Evolutionary conservation across 1,140 invertebrate species (phyloP).

Genomic region (Zaprionus taronus): DNA sequence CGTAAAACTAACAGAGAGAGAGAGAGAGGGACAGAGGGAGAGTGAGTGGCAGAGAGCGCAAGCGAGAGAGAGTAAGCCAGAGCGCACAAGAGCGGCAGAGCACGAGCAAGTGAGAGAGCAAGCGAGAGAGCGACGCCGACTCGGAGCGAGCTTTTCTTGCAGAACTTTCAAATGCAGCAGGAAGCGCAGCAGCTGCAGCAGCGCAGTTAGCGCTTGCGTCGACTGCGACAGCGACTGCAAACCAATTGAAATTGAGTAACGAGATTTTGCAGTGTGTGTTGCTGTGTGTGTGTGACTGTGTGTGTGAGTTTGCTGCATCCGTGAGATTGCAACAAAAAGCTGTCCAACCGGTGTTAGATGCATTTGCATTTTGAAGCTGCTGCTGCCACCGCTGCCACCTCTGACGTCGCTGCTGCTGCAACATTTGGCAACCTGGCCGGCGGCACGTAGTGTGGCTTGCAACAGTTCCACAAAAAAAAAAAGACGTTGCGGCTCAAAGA

Average conservation of each 20-base stretch:
- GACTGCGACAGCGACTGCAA: conserved; percentile 45
- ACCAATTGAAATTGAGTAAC: conserved; percentile 82
- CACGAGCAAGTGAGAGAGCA: background rate
- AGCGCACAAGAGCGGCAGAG: background rate
- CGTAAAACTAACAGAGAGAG: background rate
- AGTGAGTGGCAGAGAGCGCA: conserved; percentile 39
- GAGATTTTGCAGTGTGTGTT: conserved; percentile 55
- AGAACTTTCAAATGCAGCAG: conserved; percentile 70
- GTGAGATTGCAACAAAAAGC: conserved; percentile 61
- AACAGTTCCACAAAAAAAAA: conserved; percentile 31
- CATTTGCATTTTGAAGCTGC: conserved; percentile 72
- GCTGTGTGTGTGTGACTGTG: conserved; percentile 42
- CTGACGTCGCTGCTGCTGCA: conserved; percentile 20
- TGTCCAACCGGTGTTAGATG: conserved; percentile 80
- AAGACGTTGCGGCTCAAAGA: conserved; percentile 58
- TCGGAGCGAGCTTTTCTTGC: conserved; percentile 64
- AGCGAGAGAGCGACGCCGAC: background rate
- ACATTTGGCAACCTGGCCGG: conserved; percentile 71
- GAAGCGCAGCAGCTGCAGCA: conserved; percentile 51
- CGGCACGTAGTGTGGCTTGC: conserved; percentile 57
- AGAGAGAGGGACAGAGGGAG: conserved; percentile 11
- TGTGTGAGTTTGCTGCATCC: conserved; percentile 53
- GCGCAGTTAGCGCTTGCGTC: conserved; percentile 18
- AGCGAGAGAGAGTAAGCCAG: conserved; percentile 8
- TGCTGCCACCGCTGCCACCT: conserved; percentile 42